A percentile compares a stretch with the other conserved stretches of the same genome.
phyloP scores from a whole-genome alignment of 2,113 vertebrate genomes.

The Parus major region DNA sequence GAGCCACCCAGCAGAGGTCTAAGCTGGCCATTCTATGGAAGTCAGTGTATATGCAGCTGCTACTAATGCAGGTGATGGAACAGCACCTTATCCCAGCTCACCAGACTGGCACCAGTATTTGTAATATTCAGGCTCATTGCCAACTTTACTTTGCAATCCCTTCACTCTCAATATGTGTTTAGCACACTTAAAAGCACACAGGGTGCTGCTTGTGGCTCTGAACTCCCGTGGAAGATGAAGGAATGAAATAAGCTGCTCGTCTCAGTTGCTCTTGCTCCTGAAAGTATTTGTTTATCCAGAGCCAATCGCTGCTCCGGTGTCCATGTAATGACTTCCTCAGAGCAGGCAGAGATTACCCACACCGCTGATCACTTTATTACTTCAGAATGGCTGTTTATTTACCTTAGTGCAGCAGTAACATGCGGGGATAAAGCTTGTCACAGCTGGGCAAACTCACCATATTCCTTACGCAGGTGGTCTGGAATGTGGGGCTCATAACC shows the following conservation, averaged over 20 bases:
- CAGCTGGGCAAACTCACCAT: conserved; percentile 86
- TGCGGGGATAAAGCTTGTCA: conserved; percentile 47
- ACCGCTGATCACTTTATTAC: conserved; percentile 74
- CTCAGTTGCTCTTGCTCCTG: conserved; percentile 30
- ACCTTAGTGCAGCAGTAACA: conserved; percentile 57
- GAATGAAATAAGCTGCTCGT: conserved; percentile 42
- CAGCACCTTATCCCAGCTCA: background rate
- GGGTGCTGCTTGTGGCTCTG: background rate
- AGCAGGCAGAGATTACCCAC: conserved; percentile 71
- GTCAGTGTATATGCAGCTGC: background rate
- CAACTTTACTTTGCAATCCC: background rate
- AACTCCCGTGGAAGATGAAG: background rate
- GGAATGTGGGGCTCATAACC: conserved; percentile 90
- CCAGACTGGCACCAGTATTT: background rate
- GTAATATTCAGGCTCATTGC: background rate
- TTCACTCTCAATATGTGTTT: background rate
- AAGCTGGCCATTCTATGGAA: background rate
- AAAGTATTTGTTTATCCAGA: conserved; percentile 69
- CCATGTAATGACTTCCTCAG: conserved; percentile 68
- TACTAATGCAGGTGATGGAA: background rate
- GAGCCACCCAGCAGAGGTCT: background rate
- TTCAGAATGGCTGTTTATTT: conserved; percentile 77
- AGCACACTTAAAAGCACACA: background rate
- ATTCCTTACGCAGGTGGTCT: conserved; percentile 84
- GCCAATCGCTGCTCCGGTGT: conserved; percentile 24